Conservation (phyloP, 2,113 vertebrate species). For the Colius striatus region DNA sequence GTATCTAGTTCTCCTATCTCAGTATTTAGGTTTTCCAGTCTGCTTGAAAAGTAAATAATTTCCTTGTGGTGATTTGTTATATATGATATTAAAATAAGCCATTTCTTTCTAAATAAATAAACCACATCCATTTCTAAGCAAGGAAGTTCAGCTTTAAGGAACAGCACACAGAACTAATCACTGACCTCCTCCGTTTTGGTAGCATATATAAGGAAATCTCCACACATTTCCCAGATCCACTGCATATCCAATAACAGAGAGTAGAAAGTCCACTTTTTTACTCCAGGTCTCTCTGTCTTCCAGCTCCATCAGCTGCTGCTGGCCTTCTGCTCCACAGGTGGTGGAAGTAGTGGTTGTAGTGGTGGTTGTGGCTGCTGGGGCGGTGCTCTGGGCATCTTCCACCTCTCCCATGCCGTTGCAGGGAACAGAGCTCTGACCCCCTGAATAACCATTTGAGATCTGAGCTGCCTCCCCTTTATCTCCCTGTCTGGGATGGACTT, state of each 20-base stretch:
- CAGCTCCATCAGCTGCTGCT: constrained; percentile 59
- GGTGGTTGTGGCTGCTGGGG: constrained; percentile 82
- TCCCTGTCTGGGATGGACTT: constrained; percentile 43
- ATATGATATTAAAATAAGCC: background rate
- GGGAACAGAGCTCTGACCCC: constrained; percentile 79
- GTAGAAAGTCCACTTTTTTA: constrained; percentile 97
- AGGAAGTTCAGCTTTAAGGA: background rate
- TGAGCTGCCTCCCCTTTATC: constrained; percentile 77
- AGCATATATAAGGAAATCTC: constrained; percentile 98
- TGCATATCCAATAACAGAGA: constrained; percentile 96
- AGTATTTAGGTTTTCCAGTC: background rate
- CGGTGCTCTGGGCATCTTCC: constrained; percentile 59
- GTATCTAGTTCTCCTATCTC: background rate
- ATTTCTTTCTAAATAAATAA: background rate
- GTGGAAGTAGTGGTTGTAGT: constrained; percentile 84
- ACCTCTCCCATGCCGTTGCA: constrained; percentile 54
- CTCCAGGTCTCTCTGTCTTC: constrained; percentile 90
- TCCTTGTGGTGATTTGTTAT: background rate
- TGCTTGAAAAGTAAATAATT: background rate
- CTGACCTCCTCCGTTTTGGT: constrained; percentile 99
- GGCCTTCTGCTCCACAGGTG: constrained; percentile 74
- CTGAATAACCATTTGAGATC: constrained; percentile 89
- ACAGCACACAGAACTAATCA: background rate
- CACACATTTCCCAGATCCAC: constrained; percentile 98
- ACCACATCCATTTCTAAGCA: background rate